Evolutionary conservation across 2,888 invertebrate genomes (phyloP).

Genomic region (Oscheius onirici): DNA sequence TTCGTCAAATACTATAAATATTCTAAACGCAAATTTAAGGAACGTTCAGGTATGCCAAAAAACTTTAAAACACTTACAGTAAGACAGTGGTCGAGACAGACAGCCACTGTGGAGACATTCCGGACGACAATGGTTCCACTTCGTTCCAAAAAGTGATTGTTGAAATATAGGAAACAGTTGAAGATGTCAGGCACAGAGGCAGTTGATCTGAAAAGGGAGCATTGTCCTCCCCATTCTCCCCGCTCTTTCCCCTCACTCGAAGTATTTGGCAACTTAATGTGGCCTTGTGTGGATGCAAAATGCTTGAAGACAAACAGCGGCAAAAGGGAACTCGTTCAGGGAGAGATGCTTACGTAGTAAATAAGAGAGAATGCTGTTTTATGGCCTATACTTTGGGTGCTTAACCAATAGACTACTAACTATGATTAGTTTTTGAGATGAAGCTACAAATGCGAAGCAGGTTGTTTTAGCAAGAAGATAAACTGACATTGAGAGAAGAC

Average conservation of each 20-base stretch:
- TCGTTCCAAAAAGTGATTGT: constrained; percentile 23
- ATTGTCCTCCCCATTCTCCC: too few species aligned
- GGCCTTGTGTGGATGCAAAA: too few species aligned
- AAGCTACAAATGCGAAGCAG: not conserved
- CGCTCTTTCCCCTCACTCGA: too few species aligned
- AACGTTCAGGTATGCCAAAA: too few species aligned
- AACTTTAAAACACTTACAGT: not conserved
- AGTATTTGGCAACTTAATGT: not conserved
- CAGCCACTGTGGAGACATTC: constrained; percentile 4
- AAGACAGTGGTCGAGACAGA: constrained; percentile 21
- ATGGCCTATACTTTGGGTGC: too few species aligned
- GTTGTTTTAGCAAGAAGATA: not conserved
- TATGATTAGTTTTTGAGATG: not conserved
- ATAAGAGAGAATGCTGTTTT: too few species aligned
- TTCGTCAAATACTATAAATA: too few species aligned
- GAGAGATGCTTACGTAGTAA: too few species aligned
- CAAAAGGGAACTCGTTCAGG: too few species aligned
- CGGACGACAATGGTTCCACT: constrained; percentile 13
- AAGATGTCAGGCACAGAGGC: not conserved
- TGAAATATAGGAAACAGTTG: constrained; percentile 13
- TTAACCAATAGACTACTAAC: not conserved
- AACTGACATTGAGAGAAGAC: not conserved
- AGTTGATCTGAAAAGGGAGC: not conserved
- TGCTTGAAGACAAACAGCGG: too few species aligned
- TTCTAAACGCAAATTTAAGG: too few species aligned